These are phyloP conservation scores for Craniophora ligustri DNA, from an alignment of 2,888 invertebrate genomes.

Conservation along the genomic window DNA sequence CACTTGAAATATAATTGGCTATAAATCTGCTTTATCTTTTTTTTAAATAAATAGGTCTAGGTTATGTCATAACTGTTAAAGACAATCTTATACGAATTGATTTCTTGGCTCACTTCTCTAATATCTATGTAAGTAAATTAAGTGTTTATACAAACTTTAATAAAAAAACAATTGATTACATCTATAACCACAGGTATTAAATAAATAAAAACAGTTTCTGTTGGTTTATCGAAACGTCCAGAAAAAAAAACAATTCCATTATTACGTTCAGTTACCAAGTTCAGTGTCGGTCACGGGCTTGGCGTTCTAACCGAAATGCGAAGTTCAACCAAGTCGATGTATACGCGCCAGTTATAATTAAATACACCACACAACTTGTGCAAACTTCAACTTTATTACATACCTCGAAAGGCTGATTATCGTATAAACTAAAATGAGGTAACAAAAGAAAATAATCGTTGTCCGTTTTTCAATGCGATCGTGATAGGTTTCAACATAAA, in stretches of 20 bases:
- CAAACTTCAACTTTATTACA: constrained; percentile 34
- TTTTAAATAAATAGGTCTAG: too few relatives aligned
- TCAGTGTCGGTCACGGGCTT: constrained; percentile 61
- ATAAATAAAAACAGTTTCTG: too few relatives aligned
- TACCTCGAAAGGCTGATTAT: constrained; percentile 15
- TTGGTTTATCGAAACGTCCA: neutral
- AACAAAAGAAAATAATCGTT: constrained; percentile 39
- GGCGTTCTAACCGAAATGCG: constrained; percentile 33
- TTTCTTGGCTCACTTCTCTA: too few relatives aligned
- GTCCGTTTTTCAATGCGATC: constrained; percentile 32
- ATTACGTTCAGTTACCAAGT: constrained; percentile 55
- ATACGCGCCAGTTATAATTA: constrained; percentile 41
- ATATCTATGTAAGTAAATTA: too few relatives aligned
- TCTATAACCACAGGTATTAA: too few relatives aligned
- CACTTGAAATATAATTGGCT: too few relatives aligned
- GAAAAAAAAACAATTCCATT: constrained; percentile 19
- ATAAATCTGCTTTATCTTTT: too few relatives aligned
- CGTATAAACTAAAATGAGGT: constrained; percentile 1
- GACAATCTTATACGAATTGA: too few relatives aligned
- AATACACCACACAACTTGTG: constrained; percentile 17
- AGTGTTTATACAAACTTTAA: too few relatives aligned
- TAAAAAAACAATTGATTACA: too few relatives aligned
- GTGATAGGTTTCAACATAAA: constrained; percentile 47
- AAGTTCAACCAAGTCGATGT: constrained; percentile 33
- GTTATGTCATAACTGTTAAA: too few relatives aligned